A percentile compares a stretch with the other conserved stretches of the same genome.
These are phyloP conservation scores for Bostrychus sinensis DNA, from an alignment of 2,113 vertebrate genomes.

Conservation along the genomic window DNA sequence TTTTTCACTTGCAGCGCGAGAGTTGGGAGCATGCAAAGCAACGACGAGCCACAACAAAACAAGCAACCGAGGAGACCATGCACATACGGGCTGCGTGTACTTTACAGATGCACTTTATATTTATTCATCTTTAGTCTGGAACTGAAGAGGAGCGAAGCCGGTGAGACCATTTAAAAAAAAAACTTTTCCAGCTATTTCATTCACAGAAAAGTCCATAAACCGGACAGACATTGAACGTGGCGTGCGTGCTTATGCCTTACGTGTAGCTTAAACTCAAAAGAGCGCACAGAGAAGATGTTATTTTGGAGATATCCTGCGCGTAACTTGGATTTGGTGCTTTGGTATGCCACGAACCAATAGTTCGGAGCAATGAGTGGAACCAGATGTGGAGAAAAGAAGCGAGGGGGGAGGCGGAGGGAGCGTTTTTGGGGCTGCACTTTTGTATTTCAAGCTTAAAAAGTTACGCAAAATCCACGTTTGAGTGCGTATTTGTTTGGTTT, in stretches of 20 bases:
- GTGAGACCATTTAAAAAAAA: conserved; percentile 52
- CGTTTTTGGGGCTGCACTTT: conserved; percentile 19
- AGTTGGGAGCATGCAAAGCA: conserved; percentile 72
- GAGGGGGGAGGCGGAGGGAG: conserved; percentile 43
- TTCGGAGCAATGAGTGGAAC: conserved; percentile 85
- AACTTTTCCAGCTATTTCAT: conserved; percentile 7
- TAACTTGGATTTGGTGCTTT: conserved; percentile 40
- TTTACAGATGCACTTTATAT: conserved; percentile 83
- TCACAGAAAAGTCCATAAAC: conserved; percentile 11
- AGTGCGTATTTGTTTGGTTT: neutral
- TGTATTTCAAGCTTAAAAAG: neutral
- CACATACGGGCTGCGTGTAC: conserved; percentile 53
- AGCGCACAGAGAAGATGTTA: neutral
- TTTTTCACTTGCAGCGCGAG: conserved; percentile 14
- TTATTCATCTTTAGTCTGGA: conserved; percentile 79
- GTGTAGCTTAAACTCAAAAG: conserved; percentile 7
- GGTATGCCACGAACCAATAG: conserved; percentile 81
- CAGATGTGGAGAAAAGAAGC: conserved; percentile 83
- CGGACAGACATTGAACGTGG: neutral
- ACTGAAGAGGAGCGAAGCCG: conserved; percentile 66
- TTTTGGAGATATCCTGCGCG: neutral
- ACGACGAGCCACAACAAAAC: conserved; percentile 59
- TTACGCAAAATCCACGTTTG: neutral
- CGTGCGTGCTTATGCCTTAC: conserved; percentile 9
- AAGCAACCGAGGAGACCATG: conserved; percentile 57